Base-by-base conservation (phyloP, 1,140 invertebrate genomes). In the Trinorchestia longiramus region DNA sequence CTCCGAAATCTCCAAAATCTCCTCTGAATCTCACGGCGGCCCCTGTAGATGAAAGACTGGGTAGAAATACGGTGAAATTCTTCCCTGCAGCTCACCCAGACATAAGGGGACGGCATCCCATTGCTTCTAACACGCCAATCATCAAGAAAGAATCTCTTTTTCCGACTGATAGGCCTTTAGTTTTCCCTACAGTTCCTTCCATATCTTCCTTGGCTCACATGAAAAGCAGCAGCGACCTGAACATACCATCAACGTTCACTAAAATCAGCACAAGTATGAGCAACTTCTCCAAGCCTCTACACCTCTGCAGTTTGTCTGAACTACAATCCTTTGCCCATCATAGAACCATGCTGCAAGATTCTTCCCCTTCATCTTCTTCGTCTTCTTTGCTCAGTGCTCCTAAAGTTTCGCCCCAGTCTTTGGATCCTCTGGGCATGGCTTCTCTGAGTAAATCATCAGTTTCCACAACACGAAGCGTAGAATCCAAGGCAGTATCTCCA, bases 1-100 rank as follows among this genome's bases (percentile, higher is more conserved):
- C 92, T 45, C 92, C 92, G 15, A 94, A 94, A 94, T 94, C 92
- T 43, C 92, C 92, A 43, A 94, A 94, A 94, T 94, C 92, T 94
- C 92, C 92, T 45, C 44, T 94, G 92, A 94, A 94, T 94, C 92
- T 94, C 92, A 94, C 45, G 92, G 92, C 43, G 28, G 40, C 44
- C 36, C 43, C 92, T 0, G 36, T 36, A 11, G 92, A 94, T 23
- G 92, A 94, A 3, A 94, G 92, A 47, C 11, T 47, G 43, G 92
- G 92, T 28, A n/a, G 92, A 8, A 94, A 94, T 47, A n/a, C 92
- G 0, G 40, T 47, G 43, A 94, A 94, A 40, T 94, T 94, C 40
- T 94, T 94, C 43, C 92, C 92, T 0, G 23, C 92, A 11, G 36
- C 43, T 11, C 44, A 44, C 19, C 6, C 92, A 44, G 92, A 45